Evolutionary conservation across 2,888 invertebrate genomes (phyloP).

Genomic region (Rapana venosa): DNA sequence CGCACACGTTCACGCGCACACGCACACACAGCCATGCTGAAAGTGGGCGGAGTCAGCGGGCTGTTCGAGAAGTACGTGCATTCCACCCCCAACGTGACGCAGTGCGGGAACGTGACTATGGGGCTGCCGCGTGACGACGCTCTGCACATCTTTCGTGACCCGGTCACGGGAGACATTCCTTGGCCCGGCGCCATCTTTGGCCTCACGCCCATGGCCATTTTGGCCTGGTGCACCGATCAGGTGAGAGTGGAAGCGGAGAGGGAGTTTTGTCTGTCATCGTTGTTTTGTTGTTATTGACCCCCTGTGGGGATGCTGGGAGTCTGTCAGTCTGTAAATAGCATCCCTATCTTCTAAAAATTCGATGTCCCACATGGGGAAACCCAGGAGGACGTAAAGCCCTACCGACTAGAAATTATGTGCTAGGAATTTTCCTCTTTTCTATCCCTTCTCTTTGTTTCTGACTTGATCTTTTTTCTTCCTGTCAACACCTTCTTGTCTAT

Average conservation of each 20-base stretch:
- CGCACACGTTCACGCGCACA: not conserved
- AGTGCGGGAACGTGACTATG: slow-evolving; percentile 59
- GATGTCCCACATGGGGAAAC: too few relatives aligned
- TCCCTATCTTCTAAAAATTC: too few relatives aligned
- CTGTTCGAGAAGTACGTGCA: slow-evolving; percentile 77
- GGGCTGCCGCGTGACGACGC: slow-evolving; percentile 66
- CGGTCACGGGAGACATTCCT: slow-evolving; percentile 68
- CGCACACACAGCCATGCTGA: slow-evolving; percentile 56
- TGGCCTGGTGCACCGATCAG: slow-evolving; percentile 77
- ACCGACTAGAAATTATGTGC: too few relatives aligned
- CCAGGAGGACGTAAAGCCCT: too few relatives aligned
- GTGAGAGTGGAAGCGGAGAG: slow-evolving; percentile 15
- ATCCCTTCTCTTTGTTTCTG: too few relatives aligned
- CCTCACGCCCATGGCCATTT: slow-evolving; percentile 70
- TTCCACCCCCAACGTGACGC: slow-evolving; percentile 71
- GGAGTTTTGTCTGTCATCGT: not conserved
- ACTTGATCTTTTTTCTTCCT: too few relatives aligned
- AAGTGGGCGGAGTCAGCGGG: slow-evolving; percentile 79
- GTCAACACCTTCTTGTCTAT: too few relatives aligned
- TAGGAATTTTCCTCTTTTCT: too few relatives aligned
- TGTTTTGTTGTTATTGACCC: too few relatives aligned
- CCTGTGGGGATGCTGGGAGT: too few relatives aligned
- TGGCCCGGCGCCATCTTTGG: slow-evolving; percentile 74
- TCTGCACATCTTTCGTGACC: slow-evolving; percentile 68
- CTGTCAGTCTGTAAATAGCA: too few relatives aligned